Evolutionary conservation across 2,888 invertebrate species (phyloP).

Genomic region (Drosophila anomalata): DNA sequence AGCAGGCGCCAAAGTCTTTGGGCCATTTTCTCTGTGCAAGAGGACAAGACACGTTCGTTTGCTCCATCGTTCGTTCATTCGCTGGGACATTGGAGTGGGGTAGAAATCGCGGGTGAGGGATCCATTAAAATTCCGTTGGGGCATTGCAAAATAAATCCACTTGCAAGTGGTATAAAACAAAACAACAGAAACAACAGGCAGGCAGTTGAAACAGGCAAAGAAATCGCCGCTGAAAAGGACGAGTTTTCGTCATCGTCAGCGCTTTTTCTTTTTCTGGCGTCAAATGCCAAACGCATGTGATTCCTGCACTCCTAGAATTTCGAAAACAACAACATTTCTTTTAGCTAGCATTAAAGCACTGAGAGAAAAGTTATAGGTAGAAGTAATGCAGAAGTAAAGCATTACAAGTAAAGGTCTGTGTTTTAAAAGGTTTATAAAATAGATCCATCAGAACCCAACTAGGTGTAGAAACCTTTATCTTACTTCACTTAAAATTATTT

Average conservation of each 20-base stretch:
- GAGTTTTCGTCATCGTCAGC: conserved; percentile 72
- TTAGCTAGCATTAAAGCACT: conserved; percentile 6
- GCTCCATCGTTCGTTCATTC: not conserved
- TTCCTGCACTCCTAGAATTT: conserved; percentile 53
- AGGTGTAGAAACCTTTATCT: not conserved
- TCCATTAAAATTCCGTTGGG: conserved; percentile 76
- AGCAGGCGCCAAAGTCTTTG: conserved; percentile 61
- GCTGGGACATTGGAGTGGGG: not conserved
- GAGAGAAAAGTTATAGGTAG: not conserved
- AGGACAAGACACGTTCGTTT: conserved; percentile 64
- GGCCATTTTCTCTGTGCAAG: conserved; percentile 48
- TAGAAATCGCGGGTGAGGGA: conserved; percentile 14
- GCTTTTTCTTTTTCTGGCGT: conserved; percentile 60
- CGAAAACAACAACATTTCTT: conserved; percentile 21
- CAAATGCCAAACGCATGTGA: conserved; percentile 80
- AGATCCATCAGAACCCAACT: too few species aligned
- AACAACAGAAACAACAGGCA: conserved; percentile 28
- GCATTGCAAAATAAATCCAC: conserved; percentile 80
- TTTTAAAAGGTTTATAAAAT: too few species aligned
- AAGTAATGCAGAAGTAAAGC: too few species aligned
- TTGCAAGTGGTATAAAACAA: conserved; percentile 68
- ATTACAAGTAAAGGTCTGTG: too few species aligned
- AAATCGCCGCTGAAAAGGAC: conserved; percentile 22
- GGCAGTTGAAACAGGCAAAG: conserved; percentile 20
- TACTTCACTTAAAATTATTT: not conserved